Evolutionary conservation across 2,797 vertebrate genomes (phyloP).

Genomic region (Thripadectes ignobilis): DNA sequence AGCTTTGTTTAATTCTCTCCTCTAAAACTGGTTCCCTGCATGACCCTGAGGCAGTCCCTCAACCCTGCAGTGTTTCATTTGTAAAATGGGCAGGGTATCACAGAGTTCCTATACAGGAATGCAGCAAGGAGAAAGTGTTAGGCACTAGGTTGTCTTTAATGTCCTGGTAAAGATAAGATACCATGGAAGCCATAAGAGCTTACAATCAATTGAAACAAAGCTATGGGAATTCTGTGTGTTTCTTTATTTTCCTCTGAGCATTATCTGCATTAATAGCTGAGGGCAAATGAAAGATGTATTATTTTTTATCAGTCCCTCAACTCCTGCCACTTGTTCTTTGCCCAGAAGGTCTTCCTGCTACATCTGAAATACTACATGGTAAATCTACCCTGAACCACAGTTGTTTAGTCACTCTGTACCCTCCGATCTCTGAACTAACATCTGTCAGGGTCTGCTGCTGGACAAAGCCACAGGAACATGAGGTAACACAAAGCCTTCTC

Average conservation of each 20-base stretch:
- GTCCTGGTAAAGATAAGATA: slow-evolving; percentile 42
- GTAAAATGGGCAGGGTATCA: slow-evolving; percentile 3
- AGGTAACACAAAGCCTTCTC: slow-evolving; percentile 34
- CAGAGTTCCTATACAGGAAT: slow-evolving; percentile 8
- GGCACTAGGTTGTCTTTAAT: slow-evolving; percentile 7
- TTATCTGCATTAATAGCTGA: background rate
- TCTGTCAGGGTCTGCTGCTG: background rate
- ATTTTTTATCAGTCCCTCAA: background rate
- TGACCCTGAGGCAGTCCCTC: slow-evolving; percentile 12
- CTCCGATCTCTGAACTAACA: slow-evolving; percentile 10
- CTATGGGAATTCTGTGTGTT: background rate
- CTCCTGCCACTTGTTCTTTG: background rate
- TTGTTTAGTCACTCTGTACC: background rate
- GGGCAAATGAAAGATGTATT: background rate
- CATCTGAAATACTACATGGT: background rate
- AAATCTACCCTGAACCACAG: background rate
- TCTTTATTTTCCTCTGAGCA: background rate
- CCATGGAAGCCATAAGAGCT: background rate
- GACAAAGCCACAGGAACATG: slow-evolving; percentile 31
- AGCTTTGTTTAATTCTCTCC: background rate
- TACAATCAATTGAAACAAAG: slow-evolving; percentile 17
- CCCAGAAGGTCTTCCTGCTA: background rate
- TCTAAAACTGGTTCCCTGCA: background rate
- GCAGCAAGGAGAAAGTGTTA: slow-evolving; percentile 42
- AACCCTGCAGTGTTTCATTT: slow-evolving; percentile 53